Evolutionary conservation across 2,113 vertebrate genomes (phyloP).

Genomic region (Cnemophilus loriae): DNA sequence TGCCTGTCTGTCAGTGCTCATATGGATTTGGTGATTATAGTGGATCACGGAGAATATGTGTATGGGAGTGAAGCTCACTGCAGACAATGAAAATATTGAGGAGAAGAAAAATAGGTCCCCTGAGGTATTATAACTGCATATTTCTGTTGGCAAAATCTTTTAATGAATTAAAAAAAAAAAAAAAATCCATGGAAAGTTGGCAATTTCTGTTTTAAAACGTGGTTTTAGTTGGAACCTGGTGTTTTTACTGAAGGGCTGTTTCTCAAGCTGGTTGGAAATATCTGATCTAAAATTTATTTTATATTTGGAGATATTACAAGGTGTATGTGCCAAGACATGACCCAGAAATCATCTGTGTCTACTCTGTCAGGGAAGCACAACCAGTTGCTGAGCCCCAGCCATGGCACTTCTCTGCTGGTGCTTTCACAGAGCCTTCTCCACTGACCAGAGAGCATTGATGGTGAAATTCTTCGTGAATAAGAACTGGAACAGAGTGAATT

Average conservation of each 20-base stretch:
- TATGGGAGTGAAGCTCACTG: background rate
- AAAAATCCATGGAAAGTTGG: background rate
- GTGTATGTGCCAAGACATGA: background rate
- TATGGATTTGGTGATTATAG: background rate
- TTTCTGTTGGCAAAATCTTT: background rate
- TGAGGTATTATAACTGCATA: background rate
- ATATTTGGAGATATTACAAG: background rate
- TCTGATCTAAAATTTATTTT: background rate
- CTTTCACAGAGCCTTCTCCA: background rate
- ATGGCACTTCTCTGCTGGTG: background rate
- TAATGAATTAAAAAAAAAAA: background rate
- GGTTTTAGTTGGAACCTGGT: background rate
- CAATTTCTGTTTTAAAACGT: background rate
- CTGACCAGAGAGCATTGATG: background rate
- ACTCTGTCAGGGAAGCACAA: background rate
- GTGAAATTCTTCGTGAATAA: background rate
- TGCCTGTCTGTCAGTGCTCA: background rate
- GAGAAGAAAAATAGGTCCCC: background rate
- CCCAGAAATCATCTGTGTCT: background rate
- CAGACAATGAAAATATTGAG: background rate
- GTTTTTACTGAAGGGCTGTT: background rate
- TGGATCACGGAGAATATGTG: background rate
- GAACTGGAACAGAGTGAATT: background rate
- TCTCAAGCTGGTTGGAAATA: background rate
- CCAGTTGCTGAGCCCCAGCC: background rate